phyloP scores from a whole-genome alignment of 2,888 invertebrate species.

The Platycheirus rosarum region DNA sequence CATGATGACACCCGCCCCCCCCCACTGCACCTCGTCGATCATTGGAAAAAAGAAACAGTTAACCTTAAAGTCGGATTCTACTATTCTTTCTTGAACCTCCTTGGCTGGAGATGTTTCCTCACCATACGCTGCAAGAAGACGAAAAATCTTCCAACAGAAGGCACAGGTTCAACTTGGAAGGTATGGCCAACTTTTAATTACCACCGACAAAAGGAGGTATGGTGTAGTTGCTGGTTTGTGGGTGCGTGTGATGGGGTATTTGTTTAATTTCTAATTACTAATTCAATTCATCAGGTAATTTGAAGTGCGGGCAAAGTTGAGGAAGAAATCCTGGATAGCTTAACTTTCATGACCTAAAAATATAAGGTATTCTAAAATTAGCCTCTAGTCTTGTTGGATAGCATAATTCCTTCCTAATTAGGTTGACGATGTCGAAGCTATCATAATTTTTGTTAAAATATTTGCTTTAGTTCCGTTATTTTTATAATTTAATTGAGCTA shows the following conservation, averaged over 20 bases:
- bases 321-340: constrained; percentile 33
- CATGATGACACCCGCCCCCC: neutral
- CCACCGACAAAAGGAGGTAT: constrained; percentile 5
- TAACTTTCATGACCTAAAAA: constrained; percentile 53
- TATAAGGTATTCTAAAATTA: constrained; percentile 50
- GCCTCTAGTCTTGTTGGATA: too few relatives aligned
- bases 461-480: neutral
- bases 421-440: neutral
- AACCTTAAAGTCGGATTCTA: neutral
- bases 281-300: constrained; percentile 63
- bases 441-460: constrained; percentile 10
- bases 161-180: neutral
- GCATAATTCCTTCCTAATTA: constrained; percentile 33
- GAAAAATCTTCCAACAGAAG: constrained; percentile 46
- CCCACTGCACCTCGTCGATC: too few relatives aligned
- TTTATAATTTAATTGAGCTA: constrained; percentile 4
- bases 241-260: constrained; percentile 24
- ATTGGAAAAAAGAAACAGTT: neutral
- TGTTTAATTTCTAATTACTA: constrained; percentile 41
- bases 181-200: constrained; percentile 48
- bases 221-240: constrained; percentile 17
- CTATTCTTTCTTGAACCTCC: constrained; percentile 1
- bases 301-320: neutral
- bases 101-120: constrained; percentile 1
- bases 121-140: constrained; percentile 24